Conservation (phyloP, 1,140 invertebrate species). For the Nasonia giraulti region DNA sequence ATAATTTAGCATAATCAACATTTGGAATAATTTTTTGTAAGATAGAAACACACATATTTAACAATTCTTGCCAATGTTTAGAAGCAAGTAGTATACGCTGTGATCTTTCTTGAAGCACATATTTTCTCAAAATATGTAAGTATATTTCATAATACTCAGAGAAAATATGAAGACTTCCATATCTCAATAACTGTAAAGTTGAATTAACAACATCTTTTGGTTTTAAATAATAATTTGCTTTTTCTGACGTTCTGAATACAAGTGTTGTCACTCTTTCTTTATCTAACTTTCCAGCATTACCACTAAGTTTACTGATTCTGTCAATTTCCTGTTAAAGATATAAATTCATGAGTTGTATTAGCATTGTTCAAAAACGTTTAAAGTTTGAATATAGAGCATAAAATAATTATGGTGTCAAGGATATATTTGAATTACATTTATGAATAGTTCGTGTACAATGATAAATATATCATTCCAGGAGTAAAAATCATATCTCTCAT, state of each 20-base stretch:
- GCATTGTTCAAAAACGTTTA: neutral
- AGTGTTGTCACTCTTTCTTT: constrained; percentile 55
- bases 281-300: constrained; percentile 41
- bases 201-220: constrained; percentile 53
- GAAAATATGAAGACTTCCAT: constrained; percentile 41
- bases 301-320: constrained; percentile 49
- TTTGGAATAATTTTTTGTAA: constrained; percentile 53
- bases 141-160: constrained; percentile 61
- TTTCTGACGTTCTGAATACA: constrained; percentile 52
- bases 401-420: neutral
- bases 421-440: constrained; percentile 54
- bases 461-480: constrained; percentile 58
- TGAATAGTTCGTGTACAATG: constrained; percentile 56
- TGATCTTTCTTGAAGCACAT: constrained; percentile 57
- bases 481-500: neutral
- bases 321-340: constrained; percentile 56
- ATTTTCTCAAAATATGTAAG: constrained; percentile 55
- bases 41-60: constrained; percentile 52
- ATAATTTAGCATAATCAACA: constrained; percentile 53
- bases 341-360: neutral
- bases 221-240: constrained; percentile 51
- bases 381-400: neutral
- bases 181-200: constrained; percentile 57
- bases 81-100: constrained; percentile 55
- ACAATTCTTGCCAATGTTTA: constrained; percentile 62